Evolutionary conservation across 2,113 vertebrate genomes (phyloP), one percentile per base, ranked within the genome.

Genomic region (Lepus americanus): DNA sequence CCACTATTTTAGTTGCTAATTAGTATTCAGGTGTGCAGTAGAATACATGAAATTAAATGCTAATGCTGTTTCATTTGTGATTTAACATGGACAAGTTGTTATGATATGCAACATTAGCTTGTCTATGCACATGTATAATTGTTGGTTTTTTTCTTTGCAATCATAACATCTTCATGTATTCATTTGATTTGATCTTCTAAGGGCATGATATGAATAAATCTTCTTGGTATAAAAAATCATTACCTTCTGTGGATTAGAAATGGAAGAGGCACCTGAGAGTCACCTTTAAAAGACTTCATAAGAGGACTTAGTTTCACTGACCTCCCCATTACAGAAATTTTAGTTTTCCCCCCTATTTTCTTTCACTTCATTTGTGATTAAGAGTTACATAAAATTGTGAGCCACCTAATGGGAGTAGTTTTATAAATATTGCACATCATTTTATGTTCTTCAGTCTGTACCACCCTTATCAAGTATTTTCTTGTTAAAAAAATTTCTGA

Each of bases 381-480:
- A 95, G 89, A 97, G 69, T 79, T 93, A 53, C 74, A 86, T 95
- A 89, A 96, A 97, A 89, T 94, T 97, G 94, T 97, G 96, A 97
- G 89, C 66, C 81, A 81, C 85, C 84, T 92, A 94, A 98, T 90
- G 89, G 92, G 91, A 94, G 8, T 92, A 70, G 91, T 96, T 94
- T 96, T 93, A 95, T 97, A 95, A 96, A 49, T 96, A 98, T 94
- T 96, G 89, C 59, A 91, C 90, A 39, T 87, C 44, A 96, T 92
- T 98, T 97, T 98, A 92, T 97, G 69, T 98, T 98, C 97, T 97
- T 98, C 96, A 98, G 97, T 95, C 97, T 98, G 95, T 97, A 97
- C 97, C 98, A 97, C 96, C 97, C 97, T 97, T 95, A 97, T 82
- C 83, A 95, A 92, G 97, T 97, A 96, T 95, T 97, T 96, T 98